phyloP scores from a whole-genome alignment of 2,113 vertebrate genomes.

The Urocolius indicus region DNA sequence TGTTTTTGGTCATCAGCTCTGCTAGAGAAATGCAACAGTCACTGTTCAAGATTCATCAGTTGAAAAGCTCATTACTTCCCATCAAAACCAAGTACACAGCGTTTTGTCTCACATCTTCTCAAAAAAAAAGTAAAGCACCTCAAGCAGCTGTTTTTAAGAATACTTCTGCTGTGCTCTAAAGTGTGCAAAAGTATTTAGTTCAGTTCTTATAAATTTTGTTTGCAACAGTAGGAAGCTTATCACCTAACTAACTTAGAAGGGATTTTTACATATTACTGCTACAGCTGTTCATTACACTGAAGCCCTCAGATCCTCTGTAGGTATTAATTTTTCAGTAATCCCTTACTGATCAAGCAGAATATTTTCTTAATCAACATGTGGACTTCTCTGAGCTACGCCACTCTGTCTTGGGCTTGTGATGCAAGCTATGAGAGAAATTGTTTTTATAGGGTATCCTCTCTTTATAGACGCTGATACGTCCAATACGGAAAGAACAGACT shows the following conservation, averaged over 20 bases:
- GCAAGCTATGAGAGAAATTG: conserved; percentile 20
- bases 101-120: background rate
- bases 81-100: background rate
- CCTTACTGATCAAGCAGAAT: conserved; percentile 57
- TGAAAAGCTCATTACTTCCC: background rate
- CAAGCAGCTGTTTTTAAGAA: background rate
- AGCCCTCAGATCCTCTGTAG: conserved; percentile 1
- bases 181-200: background rate
- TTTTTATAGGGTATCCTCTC: background rate
- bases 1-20: background rate
- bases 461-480: background rate
- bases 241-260: conserved; percentile 27
- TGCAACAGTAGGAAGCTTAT: background rate
- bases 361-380: conserved; percentile 39
- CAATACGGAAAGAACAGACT: background rate
- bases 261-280: background rate
- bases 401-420: conserved; percentile 3
- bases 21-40: background rate
- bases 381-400: conserved; percentile 1
- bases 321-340: conserved; percentile 67
- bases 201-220: background rate
- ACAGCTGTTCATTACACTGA: background rate
- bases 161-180: background rate
- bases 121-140: background rate
- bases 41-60: background rate